Evolutionary conservation across 2,888 invertebrate genomes (phyloP), one percentile per base, ranked within the genome.

Genomic region (Rosalia funebris): DNA sequence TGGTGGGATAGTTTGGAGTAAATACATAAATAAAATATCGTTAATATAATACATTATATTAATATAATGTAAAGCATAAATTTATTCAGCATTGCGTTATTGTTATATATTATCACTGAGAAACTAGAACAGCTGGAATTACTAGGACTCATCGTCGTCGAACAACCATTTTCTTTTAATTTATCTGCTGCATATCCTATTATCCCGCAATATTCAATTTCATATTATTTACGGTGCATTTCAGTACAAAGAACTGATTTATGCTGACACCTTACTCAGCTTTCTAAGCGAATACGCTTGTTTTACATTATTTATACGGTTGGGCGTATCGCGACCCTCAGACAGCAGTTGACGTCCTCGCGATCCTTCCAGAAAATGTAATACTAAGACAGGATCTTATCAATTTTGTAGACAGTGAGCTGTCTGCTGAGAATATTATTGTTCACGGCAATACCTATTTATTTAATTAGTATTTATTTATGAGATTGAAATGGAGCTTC

Each of bases 241-340:
- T 41, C 17, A 10, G 1, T 3, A n/a, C 19, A 17, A 17, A 17
- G 16, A 41, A 4, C 41, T 41, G 41, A 41, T 41, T 41, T 41
- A 41, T 41, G 19, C n/a, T 17, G n/a, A 10, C 10, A 10, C 7
- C 7, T 37, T 37, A 11, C 14, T 37, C 14, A n/a, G 14, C 14
- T 12, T 37, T 11, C 37, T 12, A 14, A 7, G 1, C 37, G 37
- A 37, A 37, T 11, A 11, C 3, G 1, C 37, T 11, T 11, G 41
- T 42, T 55, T 60, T 53, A 60, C 55, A 53, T 37, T 46, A 44
- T 54, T 60, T 50, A 48, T 48, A 48, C 31, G n/a, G 16, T 5
- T 34, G 34, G 11, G 36, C 15, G 36, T 36, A 36, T 34, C 36
- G 1, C n/a, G 17, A 20, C 2, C 10, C 19, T 36, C 31, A 36